These are phyloP conservation scores for Hemiprocne comata DNA, from an alignment of 2,113 vertebrate species.

Conservation along the genomic window DNA sequence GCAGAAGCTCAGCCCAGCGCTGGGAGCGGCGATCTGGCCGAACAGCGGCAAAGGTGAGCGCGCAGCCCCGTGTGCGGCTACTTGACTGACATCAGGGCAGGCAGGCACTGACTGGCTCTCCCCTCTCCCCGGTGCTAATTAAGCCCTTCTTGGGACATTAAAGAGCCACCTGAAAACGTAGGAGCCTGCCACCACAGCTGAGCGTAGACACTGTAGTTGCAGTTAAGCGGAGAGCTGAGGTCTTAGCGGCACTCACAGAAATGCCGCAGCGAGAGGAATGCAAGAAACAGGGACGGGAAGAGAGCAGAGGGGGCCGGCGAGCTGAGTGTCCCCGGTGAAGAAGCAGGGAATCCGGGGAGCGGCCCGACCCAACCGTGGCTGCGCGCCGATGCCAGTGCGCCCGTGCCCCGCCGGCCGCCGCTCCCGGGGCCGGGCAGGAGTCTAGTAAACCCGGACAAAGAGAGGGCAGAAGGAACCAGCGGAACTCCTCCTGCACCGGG, in stretches of 20 bases:
- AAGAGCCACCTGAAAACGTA: neutral
- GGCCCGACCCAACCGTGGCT: neutral
- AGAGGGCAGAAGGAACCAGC: neutral
- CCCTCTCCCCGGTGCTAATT: neutral
- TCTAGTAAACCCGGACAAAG: neutral
- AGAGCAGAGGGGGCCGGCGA: neutral
- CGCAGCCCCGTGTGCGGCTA: neutral
- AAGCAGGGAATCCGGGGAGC: neutral
- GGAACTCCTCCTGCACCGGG: neutral
- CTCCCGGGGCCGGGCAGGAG: neutral
- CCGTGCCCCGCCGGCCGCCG: neutral
- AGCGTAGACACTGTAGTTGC: neutral
- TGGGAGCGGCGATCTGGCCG: neutral
- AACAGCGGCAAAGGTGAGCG: conserved; percentile 23
- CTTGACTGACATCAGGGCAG: neutral
- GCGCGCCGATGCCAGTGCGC: neutral
- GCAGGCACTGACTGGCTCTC: neutral
- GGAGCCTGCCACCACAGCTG: neutral
- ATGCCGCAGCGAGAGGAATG: neutral
- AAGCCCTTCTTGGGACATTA: neutral
- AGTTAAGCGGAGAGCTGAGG: too few relatives aligned
- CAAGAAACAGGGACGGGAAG: neutral
- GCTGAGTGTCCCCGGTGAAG: neutral
- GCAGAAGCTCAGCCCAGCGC: neutral
- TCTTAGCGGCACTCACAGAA: neutral